These are phyloP conservation scores for Campylorhamphus procurvoides DNA, from an alignment of 2,113 vertebrate genomes.

Conservation along the genomic window DNA sequence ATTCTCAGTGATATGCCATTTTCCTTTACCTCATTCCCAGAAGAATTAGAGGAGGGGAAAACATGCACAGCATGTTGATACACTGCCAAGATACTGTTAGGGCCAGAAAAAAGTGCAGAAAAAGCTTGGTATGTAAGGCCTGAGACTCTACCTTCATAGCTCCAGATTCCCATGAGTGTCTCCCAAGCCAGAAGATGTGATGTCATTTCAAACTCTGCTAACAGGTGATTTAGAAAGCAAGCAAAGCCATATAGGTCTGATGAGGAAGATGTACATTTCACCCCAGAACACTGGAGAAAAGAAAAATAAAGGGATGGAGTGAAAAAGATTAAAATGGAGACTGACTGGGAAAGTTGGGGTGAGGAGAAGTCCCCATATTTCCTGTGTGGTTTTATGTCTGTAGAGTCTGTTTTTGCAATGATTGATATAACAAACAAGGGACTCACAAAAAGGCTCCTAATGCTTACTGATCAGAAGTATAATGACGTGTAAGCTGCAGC, in stretches of 20 bases:
- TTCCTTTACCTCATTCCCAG: neutral
- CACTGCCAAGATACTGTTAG: conserved; percentile 5
- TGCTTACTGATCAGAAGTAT: conserved; percentile 48
- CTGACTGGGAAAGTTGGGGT: neutral
- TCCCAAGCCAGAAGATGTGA: neutral
- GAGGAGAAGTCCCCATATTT: neutral
- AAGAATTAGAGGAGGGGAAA: neutral
- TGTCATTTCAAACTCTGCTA: neutral
- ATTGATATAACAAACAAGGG: conserved; percentile 58
- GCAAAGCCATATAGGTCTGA: neutral
- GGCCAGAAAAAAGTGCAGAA: conserved; percentile 21
- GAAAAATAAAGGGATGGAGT: neutral
- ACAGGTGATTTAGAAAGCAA: neutral
- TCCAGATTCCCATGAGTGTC: neutral
- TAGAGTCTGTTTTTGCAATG: conserved; percentile 27
- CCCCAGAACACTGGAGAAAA: neutral
- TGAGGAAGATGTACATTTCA: neutral
- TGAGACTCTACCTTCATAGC: neutral
- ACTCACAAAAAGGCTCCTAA: conserved; percentile 52
- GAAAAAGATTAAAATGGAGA: neutral
- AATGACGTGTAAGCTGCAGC: conserved; percentile 57
- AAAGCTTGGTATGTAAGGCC: conserved; percentile 4
- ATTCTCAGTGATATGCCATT: neutral
- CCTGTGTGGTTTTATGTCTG: neutral
- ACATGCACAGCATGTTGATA: neutral